Base-by-base conservation (phyloP, 2,888 invertebrate species). In the Dolichomitus sp. region DNA sequence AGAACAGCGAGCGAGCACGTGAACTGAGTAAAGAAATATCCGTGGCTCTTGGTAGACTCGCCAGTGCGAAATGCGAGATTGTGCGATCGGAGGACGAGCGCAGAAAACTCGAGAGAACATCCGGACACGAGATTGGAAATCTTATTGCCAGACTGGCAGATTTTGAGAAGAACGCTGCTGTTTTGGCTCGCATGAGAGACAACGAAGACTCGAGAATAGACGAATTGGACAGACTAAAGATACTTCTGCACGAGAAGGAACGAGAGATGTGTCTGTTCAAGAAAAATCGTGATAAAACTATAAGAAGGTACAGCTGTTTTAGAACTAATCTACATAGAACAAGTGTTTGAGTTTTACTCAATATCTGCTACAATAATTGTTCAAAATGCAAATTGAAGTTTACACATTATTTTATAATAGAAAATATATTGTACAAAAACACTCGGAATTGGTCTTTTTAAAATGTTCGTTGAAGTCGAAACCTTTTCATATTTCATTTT, bases 211-310 rank as follows among this genome's bases (percentile, higher is more conserved):
- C 78, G 74, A 17, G 89, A 84, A 37, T 81, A 1, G 80, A 82
- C 48, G 89, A 90, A 85, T 72, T 90, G 72, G 80, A 88, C 33
- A 84, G 79, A 57, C 74, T 92, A 45, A 90, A 87, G 59, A 12
- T 80, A 27, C 83, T 87, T 45, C 42, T 92, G 19, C 61, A 82
- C 12, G 84, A 89, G 11, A 91, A 89, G 17, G 88, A 91, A 33
- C 80, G 81, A n/a, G 89, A 92, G 77, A 82, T 90, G 75, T 73
- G 57, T 27, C 65, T 88, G 11, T 84, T 90, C n/a, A 90, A 86
- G 81, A 87, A 85, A 72, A 89, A 89, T 72, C 86, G 86, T 61
- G 88, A 90, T 45, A 83, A 83, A 4, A 88, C 88, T n/a, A 87
- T 90, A 73, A 78, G 87, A 65, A 90, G 88, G 90, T 90, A 86